Percentiles rank a stretch among this genome's conserved stretches.
Evolutionary conservation across 2,113 vertebrate genomes (phyloP).

Genomic region (Grammomys surdaster): DNA sequence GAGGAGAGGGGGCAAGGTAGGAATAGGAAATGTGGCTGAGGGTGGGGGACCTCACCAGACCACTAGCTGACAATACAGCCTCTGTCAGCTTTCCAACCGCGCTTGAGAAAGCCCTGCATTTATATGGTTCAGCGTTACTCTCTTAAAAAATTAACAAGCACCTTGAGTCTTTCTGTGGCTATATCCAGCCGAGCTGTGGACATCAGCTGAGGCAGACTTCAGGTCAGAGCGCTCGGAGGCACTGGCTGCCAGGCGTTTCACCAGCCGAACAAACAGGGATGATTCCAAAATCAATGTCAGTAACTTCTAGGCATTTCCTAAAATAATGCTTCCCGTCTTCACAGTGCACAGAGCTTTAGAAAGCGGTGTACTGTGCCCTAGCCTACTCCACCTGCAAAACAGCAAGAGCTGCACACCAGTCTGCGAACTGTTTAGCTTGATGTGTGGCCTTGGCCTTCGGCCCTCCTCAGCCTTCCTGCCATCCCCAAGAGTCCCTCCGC

Average conservation of each 20-base stretch:
- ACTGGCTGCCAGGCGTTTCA: slow-evolving; percentile 43
- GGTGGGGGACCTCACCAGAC: background rate
- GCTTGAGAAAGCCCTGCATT: background rate
- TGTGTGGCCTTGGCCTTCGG: background rate
- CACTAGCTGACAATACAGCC: background rate
- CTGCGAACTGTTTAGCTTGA: background rate
- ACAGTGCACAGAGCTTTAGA: background rate
- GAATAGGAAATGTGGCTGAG: background rate
- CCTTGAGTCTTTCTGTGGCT: background rate
- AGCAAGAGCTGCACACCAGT: background rate
- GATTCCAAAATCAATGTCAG: slow-evolving; percentile 66
- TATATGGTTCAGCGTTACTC: background rate
- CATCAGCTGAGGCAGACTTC: slow-evolving; percentile 23
- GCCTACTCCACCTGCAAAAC: background rate
- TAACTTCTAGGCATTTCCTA: slow-evolving; percentile 62
- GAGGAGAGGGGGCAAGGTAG: background rate
- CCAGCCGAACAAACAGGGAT: slow-evolving; percentile 36
- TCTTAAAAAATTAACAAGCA: slow-evolving; percentile 38
- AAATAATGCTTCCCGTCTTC: slow-evolving; percentile 36
- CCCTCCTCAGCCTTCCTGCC: background rate
- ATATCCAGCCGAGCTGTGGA: background rate
- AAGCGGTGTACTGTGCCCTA: background rate
- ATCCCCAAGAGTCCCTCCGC: background rate
- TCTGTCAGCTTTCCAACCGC: slow-evolving; percentile 1
- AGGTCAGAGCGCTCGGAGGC: slow-evolving; percentile 12